Percentiles rank a stretch among this genome's conserved stretches.
Conservation (phyloP, 2,797 vertebrate genomes). For the Sebastiscus tertius region DNA sequence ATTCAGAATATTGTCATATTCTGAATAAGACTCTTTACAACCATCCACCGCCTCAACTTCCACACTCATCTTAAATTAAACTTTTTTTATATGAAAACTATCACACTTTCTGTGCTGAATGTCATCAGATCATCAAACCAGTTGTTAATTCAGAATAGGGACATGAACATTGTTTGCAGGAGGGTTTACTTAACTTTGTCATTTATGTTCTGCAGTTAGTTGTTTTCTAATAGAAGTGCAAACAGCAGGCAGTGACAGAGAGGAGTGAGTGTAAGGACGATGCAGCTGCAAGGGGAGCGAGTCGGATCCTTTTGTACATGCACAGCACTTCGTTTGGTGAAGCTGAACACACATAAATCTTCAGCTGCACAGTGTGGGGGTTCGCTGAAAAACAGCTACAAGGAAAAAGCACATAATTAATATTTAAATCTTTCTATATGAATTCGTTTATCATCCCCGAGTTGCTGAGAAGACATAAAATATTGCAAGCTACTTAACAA, state of each 20-base stretch:
- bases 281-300: conserved; percentile 5
- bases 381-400: conserved; percentile 24
- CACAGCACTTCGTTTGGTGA: neutral
- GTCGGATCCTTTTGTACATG: neutral
- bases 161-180: neutral
- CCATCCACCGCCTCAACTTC: neutral
- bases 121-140: neutral
- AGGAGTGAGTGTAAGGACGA: neutral
- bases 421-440: conserved; percentile 29
- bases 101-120: neutral
- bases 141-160: neutral
- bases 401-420: conserved; percentile 31
- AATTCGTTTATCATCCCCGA: conserved; percentile 25
- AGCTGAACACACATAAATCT: conserved; percentile 18
- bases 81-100: neutral
- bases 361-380: neutral
- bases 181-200: neutral
- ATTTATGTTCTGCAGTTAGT: neutral
- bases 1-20: neutral
- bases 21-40: neutral
- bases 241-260: neutral
- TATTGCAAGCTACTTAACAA: conserved; percentile 20
- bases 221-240: conserved; percentile 5
- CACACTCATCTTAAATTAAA: neutral
- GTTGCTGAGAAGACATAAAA: conserved; percentile 23